Percentiles rank a stretch among this genome's conserved stretches.
Conservation (phyloP, 1,140 invertebrate species). For the Brachionus plicatilis region DNA sequence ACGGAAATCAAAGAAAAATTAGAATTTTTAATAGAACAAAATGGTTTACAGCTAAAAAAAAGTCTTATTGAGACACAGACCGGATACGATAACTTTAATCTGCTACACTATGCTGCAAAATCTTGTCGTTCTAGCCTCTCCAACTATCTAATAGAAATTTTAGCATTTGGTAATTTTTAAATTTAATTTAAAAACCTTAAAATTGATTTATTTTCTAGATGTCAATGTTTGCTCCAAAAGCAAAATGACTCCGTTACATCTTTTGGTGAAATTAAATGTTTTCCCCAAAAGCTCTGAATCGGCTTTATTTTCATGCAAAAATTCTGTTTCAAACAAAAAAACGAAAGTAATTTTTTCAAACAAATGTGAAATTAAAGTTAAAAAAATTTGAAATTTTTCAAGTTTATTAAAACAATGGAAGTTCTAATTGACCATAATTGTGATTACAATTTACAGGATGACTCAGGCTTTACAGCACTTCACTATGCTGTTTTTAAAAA, state of each 20-base stretch:
- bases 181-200: too few species aligned
- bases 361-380: too few species aligned
- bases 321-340: neutral
- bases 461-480: neutral
- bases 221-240: slow-evolving; percentile 22
- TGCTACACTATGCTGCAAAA: slow-evolving; percentile 10
- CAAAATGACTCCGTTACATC: slow-evolving; percentile 12
- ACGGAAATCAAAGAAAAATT: neutral
- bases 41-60: neutral
- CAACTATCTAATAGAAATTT: neutral
- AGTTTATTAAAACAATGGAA: slow-evolving; percentile 23
- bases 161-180: neutral
- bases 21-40: neutral
- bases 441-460: slow-evolving; percentile 3
- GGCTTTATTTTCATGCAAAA: neutral
- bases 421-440: neutral
- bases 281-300: neutral
- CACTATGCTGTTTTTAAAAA: slow-evolving; percentile 27
- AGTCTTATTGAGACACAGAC: neutral
- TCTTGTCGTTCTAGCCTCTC: neutral
- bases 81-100: slow-evolving; percentile 18
- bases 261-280: slow-evolving; percentile 8
- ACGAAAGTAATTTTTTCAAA: neutral
- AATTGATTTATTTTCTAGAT: neutral
- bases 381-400: neutral